Evolutionary conservation across 2,888 invertebrate species (phyloP).

Genomic region (Teleogryllus oceanicus): DNA sequence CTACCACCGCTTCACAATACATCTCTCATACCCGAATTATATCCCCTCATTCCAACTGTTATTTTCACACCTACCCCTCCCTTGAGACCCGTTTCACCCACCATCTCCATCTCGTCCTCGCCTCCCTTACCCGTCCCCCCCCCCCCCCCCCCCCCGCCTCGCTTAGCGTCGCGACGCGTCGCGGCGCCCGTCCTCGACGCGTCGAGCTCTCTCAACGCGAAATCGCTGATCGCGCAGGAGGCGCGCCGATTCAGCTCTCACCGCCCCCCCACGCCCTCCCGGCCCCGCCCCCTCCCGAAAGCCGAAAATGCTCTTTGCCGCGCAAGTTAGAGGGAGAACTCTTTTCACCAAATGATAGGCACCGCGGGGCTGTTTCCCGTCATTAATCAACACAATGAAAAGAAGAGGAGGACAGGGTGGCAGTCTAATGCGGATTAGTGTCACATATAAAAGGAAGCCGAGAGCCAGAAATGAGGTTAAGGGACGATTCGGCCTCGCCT

Average conservation of each 20-base stretch:
- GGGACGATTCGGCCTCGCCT: too few species aligned
- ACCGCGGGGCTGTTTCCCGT: background rate
- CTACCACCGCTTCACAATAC: too few species aligned
- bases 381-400: background rate
- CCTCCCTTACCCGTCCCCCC: too few species aligned
- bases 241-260: background rate
- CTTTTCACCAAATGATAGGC: background rate
- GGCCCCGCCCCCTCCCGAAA: background rate
- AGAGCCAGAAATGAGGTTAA: too few species aligned
- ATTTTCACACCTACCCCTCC: too few species aligned
- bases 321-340: background rate
- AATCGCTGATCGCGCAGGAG: background rate
- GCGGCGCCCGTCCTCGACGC: background rate
- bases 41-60: too few species aligned
- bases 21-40: too few species aligned
- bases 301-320: constrained; percentile 3
- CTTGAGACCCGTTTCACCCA: too few species aligned
- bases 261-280: background rate
- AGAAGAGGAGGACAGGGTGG: background rate
- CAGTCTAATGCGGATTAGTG: too few species aligned
- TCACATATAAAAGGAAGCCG: too few species aligned
- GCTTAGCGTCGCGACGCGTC: background rate
- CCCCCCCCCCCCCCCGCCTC: too few species aligned
- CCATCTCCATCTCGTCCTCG: too few species aligned
- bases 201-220: background rate